A percentile compares a stretch with the other conserved stretches of the same genome.
Evolutionary conservation across 1,140 invertebrate genomes (phyloP).

Genomic region (Ceratina calcarata): DNA sequence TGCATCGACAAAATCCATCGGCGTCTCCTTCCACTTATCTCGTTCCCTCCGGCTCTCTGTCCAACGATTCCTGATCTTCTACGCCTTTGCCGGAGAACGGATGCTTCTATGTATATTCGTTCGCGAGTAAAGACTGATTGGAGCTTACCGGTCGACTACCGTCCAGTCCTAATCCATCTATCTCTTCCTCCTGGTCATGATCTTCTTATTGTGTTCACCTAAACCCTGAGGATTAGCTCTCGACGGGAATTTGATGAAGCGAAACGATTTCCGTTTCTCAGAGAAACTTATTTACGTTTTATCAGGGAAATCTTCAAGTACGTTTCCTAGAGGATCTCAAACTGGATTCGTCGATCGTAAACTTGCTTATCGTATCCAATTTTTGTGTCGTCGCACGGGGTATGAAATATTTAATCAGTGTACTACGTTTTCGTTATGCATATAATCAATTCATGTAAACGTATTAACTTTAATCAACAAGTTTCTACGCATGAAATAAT

Average conservation of each 20-base stretch:
- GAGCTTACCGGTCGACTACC: slow-evolving; percentile 59
- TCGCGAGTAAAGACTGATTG: slow-evolving; percentile 58
- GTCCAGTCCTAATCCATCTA: slow-evolving; percentile 71
- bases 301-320: neutral
- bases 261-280: slow-evolving; percentile 44
- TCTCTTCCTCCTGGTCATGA: slow-evolving; percentile 66
- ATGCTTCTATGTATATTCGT: slow-evolving; percentile 18
- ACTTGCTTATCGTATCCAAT: no score
- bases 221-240: slow-evolving; percentile 34
- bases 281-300: neutral
- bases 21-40: neutral
- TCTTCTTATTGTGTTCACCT: slow-evolving; percentile 71
- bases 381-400: no score
- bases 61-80: neutral
- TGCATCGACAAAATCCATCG: slow-evolving; percentile 20
- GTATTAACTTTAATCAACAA: no score
- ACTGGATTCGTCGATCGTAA: no score
- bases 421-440: no score
- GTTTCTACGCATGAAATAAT: no score
- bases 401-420: no score
- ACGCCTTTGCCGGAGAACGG: slow-evolving; percentile 8
- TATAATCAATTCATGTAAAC: no score
- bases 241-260: slow-evolving; percentile 36
- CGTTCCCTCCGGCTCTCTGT: neutral
- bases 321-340: no score